Evolutionary conservation across 2,888 invertebrate species (phyloP).

Genomic region (Macaria liturata): DNA sequence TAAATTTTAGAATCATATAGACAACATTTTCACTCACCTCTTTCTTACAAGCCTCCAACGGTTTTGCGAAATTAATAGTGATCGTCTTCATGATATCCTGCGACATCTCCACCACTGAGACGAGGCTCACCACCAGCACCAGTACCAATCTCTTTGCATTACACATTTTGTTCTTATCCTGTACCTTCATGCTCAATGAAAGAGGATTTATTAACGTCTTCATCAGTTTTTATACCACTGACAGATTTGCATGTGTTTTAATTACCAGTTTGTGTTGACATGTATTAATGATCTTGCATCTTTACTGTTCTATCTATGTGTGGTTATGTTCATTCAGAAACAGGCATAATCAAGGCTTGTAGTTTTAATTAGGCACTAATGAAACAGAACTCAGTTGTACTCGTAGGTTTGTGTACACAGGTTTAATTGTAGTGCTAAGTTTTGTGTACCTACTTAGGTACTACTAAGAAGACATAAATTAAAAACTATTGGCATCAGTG

Average conservation of each 20-base stretch:
- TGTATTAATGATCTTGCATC: constrained; percentile 5
- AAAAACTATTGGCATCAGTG: no score
- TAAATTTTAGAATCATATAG: no score
- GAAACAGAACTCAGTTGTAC: background rate
- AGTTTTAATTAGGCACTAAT: constrained; percentile 4
- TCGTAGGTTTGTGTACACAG: background rate
- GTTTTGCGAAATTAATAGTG: constrained; percentile 35
- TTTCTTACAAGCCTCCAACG: constrained; percentile 33
- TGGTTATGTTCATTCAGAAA: constrained; percentile 14
- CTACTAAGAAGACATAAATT: no score
- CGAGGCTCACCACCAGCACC: constrained; percentile 19
- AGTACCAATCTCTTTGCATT: constrained; percentile 14
- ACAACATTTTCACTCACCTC: constrained; percentile 22
- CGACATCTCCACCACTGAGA: constrained; percentile 24
- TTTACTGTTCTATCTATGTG: constrained; percentile 12
- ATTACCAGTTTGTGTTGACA: constrained; percentile 5
- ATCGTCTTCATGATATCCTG: constrained; percentile 36
- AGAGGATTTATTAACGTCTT: constrained; percentile 1
- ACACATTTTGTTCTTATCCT: constrained; percentile 11
- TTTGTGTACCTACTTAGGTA: no score
- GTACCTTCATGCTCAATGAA: background rate
- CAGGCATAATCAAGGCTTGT: background rate
- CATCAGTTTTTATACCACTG: constrained; percentile 26
- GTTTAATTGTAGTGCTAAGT: no score
- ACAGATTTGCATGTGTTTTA: constrained; percentile 9